Base-by-base conservation (phyloP, 2,888 invertebrate species). In the Amphiduros pacificus region DNA sequence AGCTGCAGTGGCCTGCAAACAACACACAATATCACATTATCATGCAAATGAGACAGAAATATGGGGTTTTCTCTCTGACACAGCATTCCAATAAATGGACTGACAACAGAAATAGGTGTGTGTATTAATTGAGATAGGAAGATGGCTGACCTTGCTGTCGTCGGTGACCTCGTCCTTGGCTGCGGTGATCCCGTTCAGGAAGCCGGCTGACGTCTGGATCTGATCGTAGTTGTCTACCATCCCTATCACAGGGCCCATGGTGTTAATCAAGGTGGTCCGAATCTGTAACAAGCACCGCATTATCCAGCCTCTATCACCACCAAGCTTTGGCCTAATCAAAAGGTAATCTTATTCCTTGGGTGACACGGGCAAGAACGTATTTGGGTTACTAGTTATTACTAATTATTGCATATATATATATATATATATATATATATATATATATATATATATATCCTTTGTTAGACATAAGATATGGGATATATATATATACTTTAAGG, bases 181-280 rank as follows among this genome's bases (percentile, higher is more conserved):
- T 11, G 36, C 41, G 2, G 62, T 63, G 29, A 63, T 48, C 1
- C 40, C 28, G 51, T 36, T 49, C 36, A 62, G 40, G 1, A 44
- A 63, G n/a, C 41, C 59, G 6, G 69, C 53, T 2, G 68, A 68
- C 48, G 58, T 64, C 11, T 50, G 50, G 31, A 70, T 51, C 48
- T 72, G 72, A 51, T 66, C 70, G 20, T 60, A 52, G 58, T 69
- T 66, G 9, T 62, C 51, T 22, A 73, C 31, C 11, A 66, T 64
- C 6, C 66, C 68, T 4, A 71, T 51, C 2, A 68, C 67, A 27
- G 60, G 61, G 29, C 61, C 68, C 31, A 73, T 53, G 22, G 67
- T 68, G 27, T 60, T 62, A 52, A 73, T 67, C n/a, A n/a, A n/a
- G n/a, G n/a, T n/a, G n/a, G n/a, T n/a, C n/a, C n/a, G n/a, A n/a